Base-by-base conservation (phyloP, 2,888 invertebrate species). In the Caenorhabditis japonica region DNA sequence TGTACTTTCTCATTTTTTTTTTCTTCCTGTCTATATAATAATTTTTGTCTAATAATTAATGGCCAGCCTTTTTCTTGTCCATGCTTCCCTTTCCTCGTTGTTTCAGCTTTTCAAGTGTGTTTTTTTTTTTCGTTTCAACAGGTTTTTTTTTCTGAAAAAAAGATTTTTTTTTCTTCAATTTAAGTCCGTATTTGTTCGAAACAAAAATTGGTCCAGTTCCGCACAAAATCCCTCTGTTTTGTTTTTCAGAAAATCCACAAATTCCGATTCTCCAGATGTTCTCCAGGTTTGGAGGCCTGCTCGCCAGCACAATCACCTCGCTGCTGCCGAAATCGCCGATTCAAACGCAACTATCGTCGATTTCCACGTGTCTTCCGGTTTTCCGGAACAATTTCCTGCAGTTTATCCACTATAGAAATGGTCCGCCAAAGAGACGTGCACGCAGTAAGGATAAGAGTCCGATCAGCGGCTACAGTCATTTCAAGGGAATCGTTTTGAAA, bases 401-500 rank as follows among this genome's bases (percentile, higher is more conserved):
- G 81, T 77, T 75, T 61, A 84, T 84, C 39, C 82, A 83, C 64
- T 64, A 80, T n/a, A 75, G 79, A 19, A 77, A 80, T 46, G 84
- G 84, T 8, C 77, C 82, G 15, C 84, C 84, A 25, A 74, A 80
- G 44, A 46, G 84, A 39, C 59, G 80, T 30, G 64, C 79, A 12
- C 70, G 84, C 23, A 76, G 79, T 39, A 76, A 76, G 51, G 83
- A 85, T 69, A 86, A 85, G 62, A 76, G 71, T 43, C 80, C 83
- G 15, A 82, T 86, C 59, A 79, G 71, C 56, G 85, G 82, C 19
- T 79, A 75, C 64, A 82, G 82, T 60, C 80, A 77, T 61, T 80
- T 75, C 68, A 83, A 80, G 51, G 86, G 85, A 75, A 84, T 86
- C 59, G 86, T 86, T 12, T 49, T 86, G 53, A 86, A 84, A 75